Evolutionary conservation across 2,113 vertebrate genomes (phyloP), one percentile per base, ranked within the genome.

Genomic region (Pollimyrus isidori): DNA sequence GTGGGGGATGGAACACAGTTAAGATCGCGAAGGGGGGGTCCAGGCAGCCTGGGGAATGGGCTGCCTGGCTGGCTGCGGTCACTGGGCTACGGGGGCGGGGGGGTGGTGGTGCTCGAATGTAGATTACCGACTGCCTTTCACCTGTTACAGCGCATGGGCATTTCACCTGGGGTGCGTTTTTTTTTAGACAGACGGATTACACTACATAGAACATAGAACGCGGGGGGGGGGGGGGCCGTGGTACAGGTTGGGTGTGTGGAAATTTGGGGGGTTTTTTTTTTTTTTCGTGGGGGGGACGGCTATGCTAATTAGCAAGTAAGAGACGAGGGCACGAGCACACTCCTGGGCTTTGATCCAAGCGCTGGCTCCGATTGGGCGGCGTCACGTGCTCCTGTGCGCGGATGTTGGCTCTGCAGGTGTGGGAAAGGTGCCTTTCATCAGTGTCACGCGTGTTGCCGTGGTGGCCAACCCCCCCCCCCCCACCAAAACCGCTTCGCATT

Each of bases 51-150:
- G 86, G 65, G 42, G 73, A 42, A 84, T 13, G 65, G 62, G 3
- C 26, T 53, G 84, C n/a, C n/a, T 26, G 62, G 62, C 10, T 90
- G 88, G 80, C 56, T 26, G 87, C 73, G 53, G 82, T 48, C 45
- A 84, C 45, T 21, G 49, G 35, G 4, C 39, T 11, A 87, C 19
- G 23, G 39, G 49, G 48, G 88, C n/a, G n/a, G n/a, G n/a, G n/a
- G n/a, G n/a, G n/a, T n/a, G 69, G 26, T n/a, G 30, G 87, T 90
- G 90, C 94, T 19, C 15, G 7, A 90, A 80, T 91, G 69, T 90
- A 92, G 92, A 95, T 93, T 90, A 93, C 94, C 94, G 91, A 89
- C 91, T 13, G 90, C 90, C 89, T 89, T 89, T 91, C 86, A 87
- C 69, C 90, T 92, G 92, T 94, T 91, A 91, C 91, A 91, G 87